Base-by-base conservation (phyloP, 2,797 vertebrate species). In the Gephyroberyx darwinii region DNA sequence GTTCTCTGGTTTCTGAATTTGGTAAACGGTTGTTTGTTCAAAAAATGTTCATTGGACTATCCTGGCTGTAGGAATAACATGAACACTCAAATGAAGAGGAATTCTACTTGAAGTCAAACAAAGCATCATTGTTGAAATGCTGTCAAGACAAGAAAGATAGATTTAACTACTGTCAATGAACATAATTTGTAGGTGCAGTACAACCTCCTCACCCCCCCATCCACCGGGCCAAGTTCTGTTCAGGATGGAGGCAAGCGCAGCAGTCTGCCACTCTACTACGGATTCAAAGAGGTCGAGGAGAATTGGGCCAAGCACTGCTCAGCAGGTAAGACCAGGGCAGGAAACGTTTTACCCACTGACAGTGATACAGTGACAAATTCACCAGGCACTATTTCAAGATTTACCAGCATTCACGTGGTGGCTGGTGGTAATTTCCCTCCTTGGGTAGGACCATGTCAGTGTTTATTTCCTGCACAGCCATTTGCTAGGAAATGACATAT, bases 221-320 rank as follows among this genome's bases (percentile, higher is more conserved):
- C 95, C 65, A 92, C 93, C 1, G 96, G 95, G 75, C 92, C 92
- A 37, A 87, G 90, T 53, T 93, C 95, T 51, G 91, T 91, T 72
- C 96, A 96, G 72, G 97, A 99, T 0, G 94, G 94, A 1, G 90
- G 75, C 65, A 92, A 95, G 75, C 92, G 94, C 35, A 82, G 84
- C 0, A 77, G 93, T 37, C 77, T 92, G 4, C 97, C 96, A 0
- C 93, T 97, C 61, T 99, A 99, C 90, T 96, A 97, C 26, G 96
- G 96, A 2, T 99, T 99, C 85, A 99, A 97, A 88, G 98, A 99
- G 87, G 98, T 99, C 71, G 98, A 99, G 89, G 98, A 99, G 83
- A 99, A 99, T 92, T 99, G 98, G 98, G 91, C 94, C 55, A 99
- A 98, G 87, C 97, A 99, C 85, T 96, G 96, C 86, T 94, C 96